These are phyloP conservation scores for Echinarachnius parma DNA, from an alignment of 53 echinoderm and acorn worm genomes.

Conservation along the genomic window DNA sequence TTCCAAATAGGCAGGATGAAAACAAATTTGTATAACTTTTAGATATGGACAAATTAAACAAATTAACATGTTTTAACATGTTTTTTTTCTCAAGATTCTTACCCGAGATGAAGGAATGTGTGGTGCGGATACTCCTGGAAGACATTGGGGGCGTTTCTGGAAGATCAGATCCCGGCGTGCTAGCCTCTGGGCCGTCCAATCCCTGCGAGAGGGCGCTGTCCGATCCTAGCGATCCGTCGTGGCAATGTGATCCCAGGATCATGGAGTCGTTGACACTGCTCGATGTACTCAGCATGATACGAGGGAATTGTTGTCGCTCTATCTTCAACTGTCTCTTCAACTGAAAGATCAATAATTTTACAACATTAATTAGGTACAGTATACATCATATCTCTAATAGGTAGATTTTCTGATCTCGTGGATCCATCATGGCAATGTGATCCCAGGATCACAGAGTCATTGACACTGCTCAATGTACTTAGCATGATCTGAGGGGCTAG, in stretches of 20 bases:
- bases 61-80: too few species aligned
- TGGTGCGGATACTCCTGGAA: slow-evolving; percentile 47
- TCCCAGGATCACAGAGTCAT: slow-evolving; percentile 23
- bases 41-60: too few species aligned
- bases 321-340: slow-evolving; percentile 17
- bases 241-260: slow-evolving; percentile 19
- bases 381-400: neutral
- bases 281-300: slow-evolving; percentile 34
- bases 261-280: slow-evolving; percentile 28
- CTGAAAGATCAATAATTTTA: too few species aligned
- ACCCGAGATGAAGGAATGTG: slow-evolving; percentile 74
- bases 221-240: slow-evolving; percentile 37
- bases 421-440: slow-evolving; percentile 28
- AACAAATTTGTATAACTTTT: too few species aligned
- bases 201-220: slow-evolving; percentile 50
- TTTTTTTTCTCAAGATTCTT: slow-evolving; percentile 1
- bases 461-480: slow-evolving; percentile 21
- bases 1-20: too few species aligned
- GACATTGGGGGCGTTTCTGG: slow-evolving; percentile 49
- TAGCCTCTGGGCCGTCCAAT: slow-evolving; percentile 11
- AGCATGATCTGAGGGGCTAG: slow-evolving; percentile 37
- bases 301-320: slow-evolving; percentile 25
- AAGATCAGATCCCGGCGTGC: slow-evolving; percentile 9
- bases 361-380: too few species aligned
- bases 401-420: slow-evolving; percentile 23